A percentile compares a stretch with the other conserved stretches of the same genome.
Evolutionary conservation across 2,113 vertebrate genomes (phyloP).

Genomic region (Dasyurus viverrinus): DNA sequence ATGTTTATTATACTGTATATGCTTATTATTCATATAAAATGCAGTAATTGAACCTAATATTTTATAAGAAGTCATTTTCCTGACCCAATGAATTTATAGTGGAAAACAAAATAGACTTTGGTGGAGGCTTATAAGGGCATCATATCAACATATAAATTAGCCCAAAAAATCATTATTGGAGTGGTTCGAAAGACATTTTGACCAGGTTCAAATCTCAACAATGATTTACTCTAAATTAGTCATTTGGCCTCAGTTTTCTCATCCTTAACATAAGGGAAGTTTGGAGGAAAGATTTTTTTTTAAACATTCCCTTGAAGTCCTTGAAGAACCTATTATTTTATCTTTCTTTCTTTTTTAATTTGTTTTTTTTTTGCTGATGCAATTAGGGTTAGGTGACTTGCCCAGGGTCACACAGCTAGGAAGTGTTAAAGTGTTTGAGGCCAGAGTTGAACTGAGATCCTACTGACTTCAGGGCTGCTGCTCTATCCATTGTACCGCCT

Average conservation of each 20-base stretch:
- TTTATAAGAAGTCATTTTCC: slow-evolving; percentile 26
- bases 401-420: no score
- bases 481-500: no score
- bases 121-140: slow-evolving; percentile 5
- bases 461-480: no score
- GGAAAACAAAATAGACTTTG: slow-evolving; percentile 52
- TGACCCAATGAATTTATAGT: slow-evolving; percentile 29
- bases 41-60: slow-evolving; percentile 25
- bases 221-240: background rate
- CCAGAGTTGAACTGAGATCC: no score
- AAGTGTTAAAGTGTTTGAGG: no score
- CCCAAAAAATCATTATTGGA: background rate
- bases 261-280: background rate
- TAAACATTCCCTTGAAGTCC: background rate
- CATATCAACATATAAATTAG: slow-evolving; percentile 27
- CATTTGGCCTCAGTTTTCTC: background rate
- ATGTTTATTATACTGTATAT: background rate
- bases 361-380: no score
- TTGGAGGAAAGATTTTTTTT: background rate
- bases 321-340: background rate
- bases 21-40: slow-evolving; percentile 14
- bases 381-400: no score
- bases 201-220: background rate
- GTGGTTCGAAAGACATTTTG: background rate
- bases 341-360: no score